phyloP scores from a whole-genome alignment of 1,140 invertebrate genomes.

The Aphidius ervi region DNA sequence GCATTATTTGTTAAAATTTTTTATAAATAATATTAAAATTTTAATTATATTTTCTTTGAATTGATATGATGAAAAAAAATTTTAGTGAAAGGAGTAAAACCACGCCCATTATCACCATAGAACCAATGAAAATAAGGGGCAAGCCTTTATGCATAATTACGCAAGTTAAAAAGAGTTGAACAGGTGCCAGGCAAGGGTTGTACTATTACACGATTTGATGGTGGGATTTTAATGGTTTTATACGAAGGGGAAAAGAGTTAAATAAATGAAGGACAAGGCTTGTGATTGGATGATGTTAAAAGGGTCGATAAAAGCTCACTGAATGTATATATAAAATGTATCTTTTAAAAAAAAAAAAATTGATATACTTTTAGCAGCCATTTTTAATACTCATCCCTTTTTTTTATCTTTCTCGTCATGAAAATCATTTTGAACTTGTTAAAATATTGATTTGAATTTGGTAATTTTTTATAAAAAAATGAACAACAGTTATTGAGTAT shows the following conservation, averaged over 20 bases:
- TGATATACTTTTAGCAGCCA: slow-evolving; percentile 17
- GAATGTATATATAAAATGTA: not conserved
- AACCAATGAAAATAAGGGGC: slow-evolving; percentile 30
- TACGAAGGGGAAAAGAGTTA: slow-evolving; percentile 35
- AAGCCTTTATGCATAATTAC: slow-evolving; percentile 41
- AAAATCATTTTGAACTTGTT: too few species aligned
- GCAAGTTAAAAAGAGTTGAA: slow-evolving; percentile 30
- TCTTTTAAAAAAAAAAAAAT: slow-evolving; percentile 1
- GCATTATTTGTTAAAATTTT: too few species aligned
- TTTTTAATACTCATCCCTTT: slow-evolving; percentile 9
- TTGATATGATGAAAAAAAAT: too few species aligned
- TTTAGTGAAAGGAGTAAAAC: slow-evolving; percentile 17
- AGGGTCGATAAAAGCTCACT: slow-evolving; percentile 21
- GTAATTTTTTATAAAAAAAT: too few species aligned
- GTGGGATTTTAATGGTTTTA: not conserved
- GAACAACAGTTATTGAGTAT: too few species aligned
- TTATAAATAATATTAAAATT: too few species aligned
- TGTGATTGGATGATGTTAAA: slow-evolving; percentile 22
- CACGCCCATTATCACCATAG: not conserved
- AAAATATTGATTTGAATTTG: too few species aligned
- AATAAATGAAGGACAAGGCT: slow-evolving; percentile 33
- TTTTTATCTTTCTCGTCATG: not conserved
- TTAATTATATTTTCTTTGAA: too few species aligned
- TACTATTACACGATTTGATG: not conserved
- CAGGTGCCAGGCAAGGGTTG: slow-evolving; percentile 40